phyloP scores from a whole-genome alignment of 2,888 invertebrate species.

The Autographa pulchrina region DNA sequence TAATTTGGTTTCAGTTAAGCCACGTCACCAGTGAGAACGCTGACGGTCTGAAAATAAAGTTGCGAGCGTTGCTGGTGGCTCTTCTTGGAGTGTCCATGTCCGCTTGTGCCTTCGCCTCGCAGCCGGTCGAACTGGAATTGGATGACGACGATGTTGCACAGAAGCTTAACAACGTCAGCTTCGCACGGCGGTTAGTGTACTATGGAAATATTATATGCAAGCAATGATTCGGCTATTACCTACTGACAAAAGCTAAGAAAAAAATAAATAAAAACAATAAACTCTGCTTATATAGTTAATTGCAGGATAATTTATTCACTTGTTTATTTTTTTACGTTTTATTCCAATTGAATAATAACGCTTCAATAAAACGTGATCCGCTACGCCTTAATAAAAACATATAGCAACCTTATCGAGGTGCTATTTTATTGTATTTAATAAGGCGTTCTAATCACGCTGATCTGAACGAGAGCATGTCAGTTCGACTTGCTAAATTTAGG shows the following conservation, averaged over 20 bases:
- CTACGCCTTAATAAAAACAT: neutral
- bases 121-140: conserved; percentile 82
- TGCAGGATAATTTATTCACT: too few relatives aligned
- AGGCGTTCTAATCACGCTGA: neutral
- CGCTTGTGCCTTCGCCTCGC: conserved; percentile 83
- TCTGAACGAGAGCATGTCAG: too few relatives aligned
- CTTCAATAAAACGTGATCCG: too few relatives aligned
- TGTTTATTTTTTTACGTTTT: too few relatives aligned
- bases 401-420: neutral
- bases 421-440: neutral
- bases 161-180: conserved; percentile 82
- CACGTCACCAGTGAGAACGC: conserved; percentile 59
- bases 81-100: conserved; percentile 85
- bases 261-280: too few relatives aligned
- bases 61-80: conserved; percentile 82
- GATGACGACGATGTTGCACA: conserved; percentile 84
- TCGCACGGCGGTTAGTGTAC: conserved; percentile 76
- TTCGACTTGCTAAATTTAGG: too few relatives aligned
- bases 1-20: conserved; percentile 53
- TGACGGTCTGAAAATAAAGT: conserved; percentile 72
- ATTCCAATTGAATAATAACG: too few relatives aligned
- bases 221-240: too few relatives aligned
- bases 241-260: too few relatives aligned
- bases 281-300: too few relatives aligned
- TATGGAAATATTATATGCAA: too few relatives aligned